Evolutionary conservation across 2,888 invertebrate species (phyloP).

Genomic region (Aphrophora alni): DNA sequence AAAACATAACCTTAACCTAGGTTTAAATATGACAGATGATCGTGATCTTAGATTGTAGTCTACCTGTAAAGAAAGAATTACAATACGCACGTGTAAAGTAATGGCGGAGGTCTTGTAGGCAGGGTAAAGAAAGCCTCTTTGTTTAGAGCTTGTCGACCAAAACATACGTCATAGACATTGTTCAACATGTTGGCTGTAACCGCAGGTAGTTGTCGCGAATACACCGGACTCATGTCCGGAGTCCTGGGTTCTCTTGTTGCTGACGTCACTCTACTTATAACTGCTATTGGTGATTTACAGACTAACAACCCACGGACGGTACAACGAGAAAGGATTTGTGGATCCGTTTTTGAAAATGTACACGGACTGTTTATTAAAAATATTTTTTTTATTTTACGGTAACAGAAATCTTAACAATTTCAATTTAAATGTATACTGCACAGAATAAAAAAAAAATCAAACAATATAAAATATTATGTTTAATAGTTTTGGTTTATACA

Average conservation of each 20-base stretch:
- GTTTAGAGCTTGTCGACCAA: neutral
- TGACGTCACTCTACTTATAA: neutral
- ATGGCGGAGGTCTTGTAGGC: neutral
- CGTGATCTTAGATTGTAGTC: neutral
- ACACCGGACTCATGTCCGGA: neutral
- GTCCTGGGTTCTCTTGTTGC: neutral
- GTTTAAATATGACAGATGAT: constrained; percentile 12
- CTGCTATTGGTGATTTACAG: neutral
- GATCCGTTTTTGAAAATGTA: neutral
- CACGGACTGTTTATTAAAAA: no score
- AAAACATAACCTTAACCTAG: constrained; percentile 30
- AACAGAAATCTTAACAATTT: no score
- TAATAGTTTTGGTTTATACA: neutral
- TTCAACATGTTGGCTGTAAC: neutral
- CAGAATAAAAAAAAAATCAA: no score
- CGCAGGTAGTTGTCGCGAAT: neutral
- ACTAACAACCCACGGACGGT: neutral
- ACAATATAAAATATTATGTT: no score
- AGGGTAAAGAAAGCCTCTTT: neutral
- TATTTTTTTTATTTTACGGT: no score
- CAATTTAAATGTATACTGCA: no score
- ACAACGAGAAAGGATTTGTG: neutral
- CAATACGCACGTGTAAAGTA: neutral
- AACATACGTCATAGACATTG: neutral
- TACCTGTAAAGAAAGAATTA: neutral